Base-by-base conservation (phyloP, 53 echinoderm and acorn worm genomes). In the Actinopyga echinites region DNA sequence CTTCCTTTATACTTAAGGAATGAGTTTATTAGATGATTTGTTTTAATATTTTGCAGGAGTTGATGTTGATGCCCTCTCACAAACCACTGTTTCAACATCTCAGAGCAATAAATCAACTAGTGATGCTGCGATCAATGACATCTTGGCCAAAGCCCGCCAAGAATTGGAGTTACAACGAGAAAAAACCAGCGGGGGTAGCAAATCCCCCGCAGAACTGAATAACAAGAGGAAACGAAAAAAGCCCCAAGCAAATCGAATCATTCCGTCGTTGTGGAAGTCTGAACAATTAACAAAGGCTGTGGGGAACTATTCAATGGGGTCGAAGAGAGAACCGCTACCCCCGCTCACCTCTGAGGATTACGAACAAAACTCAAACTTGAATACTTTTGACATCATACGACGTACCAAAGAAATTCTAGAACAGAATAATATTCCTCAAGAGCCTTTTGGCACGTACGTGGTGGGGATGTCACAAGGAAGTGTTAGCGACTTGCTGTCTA, bases 401-500 rank as follows among this genome's bases (percentile, higher is more conserved):
- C 90, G 94, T 55, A 90, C 92, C 71, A 87, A 92, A 62, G 99
- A 97, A 69, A 83, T 86, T 9, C 78, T 97, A 33, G 92, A 86
- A 8, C 65, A 80, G 40, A 87, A 90, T 32, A 90, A 90, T 78
- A 97, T 97, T 62, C 94, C 99, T 29, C 99, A 97, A 79, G 71
- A 90, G 15, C 90, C 94, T n/a, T 97, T 97, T 53, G 99, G 99
- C n/a, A 89, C 87, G 55, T 86, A 88, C 68, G 91, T 97, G 26
- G 90, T 97, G 13, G 94, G 99, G 8, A 87, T 97, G 86, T 97
- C 99, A 5, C 99, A 97, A 44, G 99, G 99, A 11, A 94, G 99
- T 75, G 99, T 97, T n/a, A 97, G 99, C 43, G 99, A 97, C 42
- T 84, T 97, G 58, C 56, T 97, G 65, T 92, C 92, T 26, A 94